A percentile compares a stretch with the other conserved stretches of the same genome.
phyloP scores from a whole-genome alignment of 2,797 vertebrate genomes.

The Gymnoscopelus braueri region DNA sequence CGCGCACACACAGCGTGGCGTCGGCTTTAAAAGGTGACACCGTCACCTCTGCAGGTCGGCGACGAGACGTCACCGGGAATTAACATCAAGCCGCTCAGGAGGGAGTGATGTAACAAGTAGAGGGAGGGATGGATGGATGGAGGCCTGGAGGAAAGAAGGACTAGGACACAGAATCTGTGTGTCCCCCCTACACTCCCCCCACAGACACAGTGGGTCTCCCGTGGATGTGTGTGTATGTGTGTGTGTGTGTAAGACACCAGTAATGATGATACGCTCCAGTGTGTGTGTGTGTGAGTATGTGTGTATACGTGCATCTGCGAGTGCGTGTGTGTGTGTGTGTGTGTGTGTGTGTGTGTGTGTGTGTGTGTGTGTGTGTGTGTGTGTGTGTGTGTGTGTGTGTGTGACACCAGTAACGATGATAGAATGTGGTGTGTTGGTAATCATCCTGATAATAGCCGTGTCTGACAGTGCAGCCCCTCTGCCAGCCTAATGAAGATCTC shows the following conservation, averaged over 20 bases:
- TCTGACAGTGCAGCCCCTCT: conserved; percentile 14
- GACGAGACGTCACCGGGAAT: conserved; percentile 45
- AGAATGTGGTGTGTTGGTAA: conserved; percentile 8
- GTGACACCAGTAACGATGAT: conserved; percentile 24
- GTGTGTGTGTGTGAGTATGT: neutral
- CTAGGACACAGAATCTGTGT: neutral
- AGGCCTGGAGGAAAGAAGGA: neutral
- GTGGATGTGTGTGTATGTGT: no score
- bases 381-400: neutral
- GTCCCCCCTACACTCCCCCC: neutral
- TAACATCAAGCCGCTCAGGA: conserved; percentile 36
- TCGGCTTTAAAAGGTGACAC: conserved; percentile 44
- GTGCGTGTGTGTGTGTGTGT: no score
- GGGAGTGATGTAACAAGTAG: conserved; percentile 18
- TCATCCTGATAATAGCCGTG: conserved; percentile 15
- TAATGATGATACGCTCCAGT: no score
- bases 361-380: neutral
- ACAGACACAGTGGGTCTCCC: neutral
- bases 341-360: neutral
- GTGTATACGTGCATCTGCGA: neutral
- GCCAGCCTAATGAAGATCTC: conserved; percentile 23
- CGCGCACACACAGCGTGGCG: conserved; percentile 9
- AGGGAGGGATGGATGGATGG: conserved; percentile 10
- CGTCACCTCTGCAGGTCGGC: conserved; percentile 32
- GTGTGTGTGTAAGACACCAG: neutral